These are phyloP conservation scores for Circus cinereus DNA, from an alignment of 2,797 vertebrate genomes.

Conservation along the genomic window DNA sequence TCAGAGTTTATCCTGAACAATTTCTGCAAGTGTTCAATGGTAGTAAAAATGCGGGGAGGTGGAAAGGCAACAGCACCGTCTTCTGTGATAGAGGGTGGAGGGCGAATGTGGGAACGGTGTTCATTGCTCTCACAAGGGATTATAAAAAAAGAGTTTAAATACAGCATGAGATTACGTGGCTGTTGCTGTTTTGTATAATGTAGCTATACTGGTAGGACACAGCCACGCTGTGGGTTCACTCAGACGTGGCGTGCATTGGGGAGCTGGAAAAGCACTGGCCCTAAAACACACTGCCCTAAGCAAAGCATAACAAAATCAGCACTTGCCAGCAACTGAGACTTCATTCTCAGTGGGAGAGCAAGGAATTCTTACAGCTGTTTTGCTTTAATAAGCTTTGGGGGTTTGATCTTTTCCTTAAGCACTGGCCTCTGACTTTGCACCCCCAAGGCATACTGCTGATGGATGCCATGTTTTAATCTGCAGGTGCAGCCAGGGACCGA, in stretches of 20 bases:
- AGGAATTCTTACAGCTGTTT: background rate
- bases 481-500: background rate
- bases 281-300: background rate
- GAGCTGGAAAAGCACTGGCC: background rate
- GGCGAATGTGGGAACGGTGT: fast-evolving
- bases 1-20: background rate
- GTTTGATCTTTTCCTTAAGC: background rate
- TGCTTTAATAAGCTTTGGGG: constrained; percentile 21
- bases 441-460: background rate
- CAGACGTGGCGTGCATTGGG: background rate
- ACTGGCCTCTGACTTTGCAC: background rate
- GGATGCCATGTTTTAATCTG: background rate
- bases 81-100: background rate
- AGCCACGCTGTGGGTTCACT: background rate
- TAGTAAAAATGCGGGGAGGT: fast-evolving
- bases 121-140: background rate
- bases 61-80: background rate
- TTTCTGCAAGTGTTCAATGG: background rate
- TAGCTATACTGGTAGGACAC: background rate
- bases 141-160: background rate
- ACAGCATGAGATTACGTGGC: background rate
- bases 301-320: background rate
- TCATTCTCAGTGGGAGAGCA: background rate
- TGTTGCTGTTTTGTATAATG: background rate
- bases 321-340: background rate